Evolutionary conservation across 2,797 vertebrate species (phyloP).

Genomic region (Smutsia gigantea): DNA sequence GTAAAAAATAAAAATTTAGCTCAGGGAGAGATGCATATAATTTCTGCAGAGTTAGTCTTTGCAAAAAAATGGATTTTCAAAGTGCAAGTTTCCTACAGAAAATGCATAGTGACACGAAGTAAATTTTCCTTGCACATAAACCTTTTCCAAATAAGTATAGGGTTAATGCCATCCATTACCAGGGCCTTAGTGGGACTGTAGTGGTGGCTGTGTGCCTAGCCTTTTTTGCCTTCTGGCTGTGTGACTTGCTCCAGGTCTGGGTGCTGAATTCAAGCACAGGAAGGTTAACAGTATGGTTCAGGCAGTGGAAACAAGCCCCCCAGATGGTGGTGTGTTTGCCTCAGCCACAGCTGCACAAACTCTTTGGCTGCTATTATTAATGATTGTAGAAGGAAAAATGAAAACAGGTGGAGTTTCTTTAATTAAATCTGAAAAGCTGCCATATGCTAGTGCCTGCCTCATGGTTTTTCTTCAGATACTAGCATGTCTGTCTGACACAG

Average conservation of each 20-base stretch:
- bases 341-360: not conserved
- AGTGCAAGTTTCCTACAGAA: not conserved
- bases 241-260: not conserved
- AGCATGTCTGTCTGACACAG: not conserved
- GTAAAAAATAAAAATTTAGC: not conserved
- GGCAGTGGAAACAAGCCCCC: not conserved
- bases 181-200: not conserved
- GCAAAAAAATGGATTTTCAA: not conserved
- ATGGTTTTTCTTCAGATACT: not conserved
- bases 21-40: not conserved
- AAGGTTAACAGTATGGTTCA: not conserved
- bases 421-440: not conserved
- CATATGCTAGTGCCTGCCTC: no score
- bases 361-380: not conserved
- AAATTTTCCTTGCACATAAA: not conserved
- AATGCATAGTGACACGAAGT: not conserved
- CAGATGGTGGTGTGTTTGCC: not conserved
- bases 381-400: not conserved
- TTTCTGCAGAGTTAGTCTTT: slow-evolving; percentile 1
- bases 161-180: not conserved
- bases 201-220: not conserved
- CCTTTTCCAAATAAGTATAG: not conserved
- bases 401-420: not conserved
- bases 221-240: not conserved
- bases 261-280: not conserved